Conservation (phyloP, 1,140 invertebrate genomes). For the Ectropis grisescens region DNA sequence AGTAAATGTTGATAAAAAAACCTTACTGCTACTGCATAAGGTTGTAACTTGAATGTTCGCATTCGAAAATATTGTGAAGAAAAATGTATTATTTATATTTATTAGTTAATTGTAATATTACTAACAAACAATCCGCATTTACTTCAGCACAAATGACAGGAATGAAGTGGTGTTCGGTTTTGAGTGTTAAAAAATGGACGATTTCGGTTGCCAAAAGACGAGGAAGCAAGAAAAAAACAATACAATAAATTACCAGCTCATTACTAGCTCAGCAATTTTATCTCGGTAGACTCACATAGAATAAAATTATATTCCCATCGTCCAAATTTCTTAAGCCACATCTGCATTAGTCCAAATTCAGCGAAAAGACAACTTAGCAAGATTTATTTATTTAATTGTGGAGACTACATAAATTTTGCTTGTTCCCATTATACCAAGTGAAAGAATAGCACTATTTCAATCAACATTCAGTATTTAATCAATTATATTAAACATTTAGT, state of each 20-base stretch:
- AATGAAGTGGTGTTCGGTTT: conserved; percentile 41
- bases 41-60: too few species aligned
- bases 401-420: too few species aligned
- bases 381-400: too few species aligned
- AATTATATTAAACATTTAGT: too few species aligned
- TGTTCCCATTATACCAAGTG: too few species aligned
- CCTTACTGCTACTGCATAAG: conserved; percentile 3
- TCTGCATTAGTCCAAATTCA: too few species aligned
- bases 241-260: too few species aligned
- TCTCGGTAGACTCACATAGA: conserved; percentile 18
- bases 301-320: conserved; percentile 32
- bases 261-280: conserved; percentile 9
- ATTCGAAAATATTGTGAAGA: too few species aligned
- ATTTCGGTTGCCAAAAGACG: conserved; percentile 57
- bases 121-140: conserved; percentile 30
- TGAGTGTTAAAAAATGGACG: conserved; percentile 52
- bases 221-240: conserved; percentile 44
- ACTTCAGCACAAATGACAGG: conserved; percentile 35
- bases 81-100: conserved; percentile 1
- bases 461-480: too few species aligned
- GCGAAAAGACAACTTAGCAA: too few species aligned
- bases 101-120: neutral
- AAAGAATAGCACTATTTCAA: too few species aligned
- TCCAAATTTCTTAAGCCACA: too few species aligned
- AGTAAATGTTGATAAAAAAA: conserved; percentile 8